phyloP scores from a whole-genome alignment of 2,113 vertebrate species.

The Elgaria multicarinata region DNA sequence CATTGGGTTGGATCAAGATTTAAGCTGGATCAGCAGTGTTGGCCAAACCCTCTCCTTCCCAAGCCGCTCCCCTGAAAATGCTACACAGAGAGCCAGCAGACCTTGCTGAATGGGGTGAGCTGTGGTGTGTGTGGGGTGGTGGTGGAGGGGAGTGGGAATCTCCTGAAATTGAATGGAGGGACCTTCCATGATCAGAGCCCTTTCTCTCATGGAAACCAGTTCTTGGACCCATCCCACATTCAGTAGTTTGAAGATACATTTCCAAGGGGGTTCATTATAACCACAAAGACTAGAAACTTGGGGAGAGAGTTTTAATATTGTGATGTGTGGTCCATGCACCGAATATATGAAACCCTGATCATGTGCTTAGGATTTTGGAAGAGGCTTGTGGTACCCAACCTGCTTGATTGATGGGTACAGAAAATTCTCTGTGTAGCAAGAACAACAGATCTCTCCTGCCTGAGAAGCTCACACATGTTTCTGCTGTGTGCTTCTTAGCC shows the following conservation, averaged over 20 bases:
- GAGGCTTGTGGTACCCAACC: not conserved
- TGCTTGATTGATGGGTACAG: not conserved
- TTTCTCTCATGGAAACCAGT: too few relatives aligned
- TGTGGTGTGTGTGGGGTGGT: too few relatives aligned
- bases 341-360: not conserved
- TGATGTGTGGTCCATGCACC: not conserved
- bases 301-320: not conserved
- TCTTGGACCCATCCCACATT: not conserved
- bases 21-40: too few relatives aligned
- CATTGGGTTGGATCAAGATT: too few relatives aligned
- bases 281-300: not conserved
- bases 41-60: too few relatives aligned
- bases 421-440: not conserved
- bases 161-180: too few relatives aligned
- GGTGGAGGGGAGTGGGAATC: too few relatives aligned
- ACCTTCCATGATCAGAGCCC: too few relatives aligned
- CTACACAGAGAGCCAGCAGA: too few relatives aligned
- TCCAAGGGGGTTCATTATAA: not conserved
- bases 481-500: not conserved
- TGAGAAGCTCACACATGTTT: not conserved
- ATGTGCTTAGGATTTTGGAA: not conserved
- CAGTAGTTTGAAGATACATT: not conserved
- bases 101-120: too few relatives aligned
- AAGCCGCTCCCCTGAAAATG: too few relatives aligned
- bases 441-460: not conserved